These are phyloP conservation scores for Patella depressa DNA, from an alignment of 2,888 invertebrate genomes.

Conservation along the genomic window DNA sequence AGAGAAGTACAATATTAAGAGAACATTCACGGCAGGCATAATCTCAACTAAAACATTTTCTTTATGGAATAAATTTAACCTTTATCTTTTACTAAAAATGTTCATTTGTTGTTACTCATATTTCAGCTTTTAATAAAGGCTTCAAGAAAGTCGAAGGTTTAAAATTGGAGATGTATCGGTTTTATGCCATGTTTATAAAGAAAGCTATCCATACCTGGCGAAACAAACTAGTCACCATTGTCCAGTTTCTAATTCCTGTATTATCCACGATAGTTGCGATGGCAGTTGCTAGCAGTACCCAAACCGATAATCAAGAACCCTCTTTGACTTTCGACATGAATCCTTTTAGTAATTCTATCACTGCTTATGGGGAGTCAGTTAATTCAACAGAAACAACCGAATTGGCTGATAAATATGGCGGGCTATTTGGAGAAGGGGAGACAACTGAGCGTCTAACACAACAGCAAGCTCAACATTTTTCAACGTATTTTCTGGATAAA, in stretches of 20 bases:
- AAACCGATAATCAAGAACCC: conserved; percentile 73
- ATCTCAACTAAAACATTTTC: too few species aligned
- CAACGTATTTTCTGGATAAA: conserved; percentile 40
- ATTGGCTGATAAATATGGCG: conserved; percentile 1
- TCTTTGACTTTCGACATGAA: conserved; percentile 76
- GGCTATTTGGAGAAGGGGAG: conserved; percentile 4
- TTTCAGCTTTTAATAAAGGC: conserved; percentile 51
- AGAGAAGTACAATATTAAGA: too few species aligned
- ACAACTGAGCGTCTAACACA: background rate
- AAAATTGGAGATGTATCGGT: conserved; percentile 75
- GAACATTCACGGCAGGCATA: too few species aligned
- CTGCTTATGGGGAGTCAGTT: background rate
- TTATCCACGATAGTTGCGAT: conserved; percentile 78
- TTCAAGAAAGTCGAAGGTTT: conserved; percentile 60
- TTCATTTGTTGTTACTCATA: background rate
- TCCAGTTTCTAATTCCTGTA: conserved; percentile 78
- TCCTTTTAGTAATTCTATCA: conserved; percentile 37
- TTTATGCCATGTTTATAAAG: conserved; percentile 79
- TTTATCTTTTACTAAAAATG: too few species aligned
- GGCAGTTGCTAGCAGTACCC: conserved; percentile 74
- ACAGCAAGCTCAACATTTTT: background rate
- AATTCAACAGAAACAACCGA: background rate
- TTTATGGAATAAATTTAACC: too few species aligned
- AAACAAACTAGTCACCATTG: conserved; percentile 76
- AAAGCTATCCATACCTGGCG: conserved; percentile 77